Evolutionary conservation across 2,113 vertebrate genomes (phyloP).

Genomic region (Gallinago jamesoni): DNA sequence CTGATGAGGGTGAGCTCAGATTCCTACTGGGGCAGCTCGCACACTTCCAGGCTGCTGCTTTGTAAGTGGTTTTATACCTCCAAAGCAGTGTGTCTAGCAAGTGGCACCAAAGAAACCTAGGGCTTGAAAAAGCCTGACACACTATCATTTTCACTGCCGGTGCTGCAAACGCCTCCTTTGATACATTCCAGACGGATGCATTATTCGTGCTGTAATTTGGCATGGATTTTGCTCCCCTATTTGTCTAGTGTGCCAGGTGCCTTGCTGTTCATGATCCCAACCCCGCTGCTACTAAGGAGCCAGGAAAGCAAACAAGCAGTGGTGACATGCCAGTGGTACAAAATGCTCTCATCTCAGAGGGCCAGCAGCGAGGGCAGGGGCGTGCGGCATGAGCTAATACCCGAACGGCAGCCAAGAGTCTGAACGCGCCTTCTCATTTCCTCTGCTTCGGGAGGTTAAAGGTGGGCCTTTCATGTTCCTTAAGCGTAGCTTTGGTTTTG

Average conservation of each 20-base stretch:
- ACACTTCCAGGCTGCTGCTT: background rate
- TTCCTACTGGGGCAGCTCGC: background rate
- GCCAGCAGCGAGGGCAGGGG: background rate
- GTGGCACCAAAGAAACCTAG: background rate
- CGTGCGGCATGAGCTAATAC: conserved; percentile 1
- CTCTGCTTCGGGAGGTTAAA: conserved; percentile 6
- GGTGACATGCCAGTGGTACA: conserved; percentile 8
- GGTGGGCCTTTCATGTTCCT: conserved; percentile 38
- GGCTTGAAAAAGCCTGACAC: background rate
- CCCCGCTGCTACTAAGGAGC: background rate
- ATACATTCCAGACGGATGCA: background rate
- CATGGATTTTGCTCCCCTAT: conserved; percentile 2
- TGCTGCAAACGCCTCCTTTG: background rate
- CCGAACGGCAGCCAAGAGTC: background rate
- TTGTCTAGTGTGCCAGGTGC: conserved; percentile 29
- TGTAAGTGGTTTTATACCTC: background rate
- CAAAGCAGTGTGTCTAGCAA: background rate
- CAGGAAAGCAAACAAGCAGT: conserved; percentile 33
- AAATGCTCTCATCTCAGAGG: background rate
- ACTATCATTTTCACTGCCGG: conserved; percentile 1
- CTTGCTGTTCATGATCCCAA: conserved; percentile 34
- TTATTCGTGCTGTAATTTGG: conserved; percentile 33
- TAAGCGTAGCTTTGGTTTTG: conserved; percentile 20
- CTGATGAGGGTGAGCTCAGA: background rate
- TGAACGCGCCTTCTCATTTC: conserved; percentile 44